Conservation (phyloP, 2,888 invertebrate genomes). For the Thereva nobilitata region DNA sequence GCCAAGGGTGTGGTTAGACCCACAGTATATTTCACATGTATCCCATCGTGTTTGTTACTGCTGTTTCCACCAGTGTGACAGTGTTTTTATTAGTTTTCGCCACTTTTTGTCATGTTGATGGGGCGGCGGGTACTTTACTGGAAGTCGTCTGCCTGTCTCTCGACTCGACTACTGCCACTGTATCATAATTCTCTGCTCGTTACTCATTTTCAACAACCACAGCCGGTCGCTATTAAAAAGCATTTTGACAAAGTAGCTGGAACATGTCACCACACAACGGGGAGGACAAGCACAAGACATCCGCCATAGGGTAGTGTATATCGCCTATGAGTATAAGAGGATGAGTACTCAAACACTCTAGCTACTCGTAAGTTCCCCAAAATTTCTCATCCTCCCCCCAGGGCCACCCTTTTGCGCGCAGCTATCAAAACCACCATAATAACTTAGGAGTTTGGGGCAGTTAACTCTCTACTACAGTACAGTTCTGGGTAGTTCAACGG, state of each 20-base stretch:
- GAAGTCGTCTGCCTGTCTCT: conserved; percentile 5
- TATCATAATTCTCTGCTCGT: conserved; percentile 24
- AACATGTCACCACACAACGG: conserved; percentile 28
- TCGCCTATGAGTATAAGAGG: no score
- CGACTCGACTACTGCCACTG: conserved; percentile 9
- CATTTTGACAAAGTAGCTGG: conserved; percentile 40
- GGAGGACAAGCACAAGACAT: neutral
- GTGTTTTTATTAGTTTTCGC: conserved; percentile 40
- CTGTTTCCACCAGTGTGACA: conserved; percentile 1
- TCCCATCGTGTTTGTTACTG: neutral
- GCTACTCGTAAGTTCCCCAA: no score
- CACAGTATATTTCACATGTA: conserved; percentile 20
- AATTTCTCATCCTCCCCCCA: no score
- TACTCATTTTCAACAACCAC: conserved; percentile 32
- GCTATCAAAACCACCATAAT: no score
- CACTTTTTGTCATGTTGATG: conserved; percentile 37
- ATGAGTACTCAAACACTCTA: no score
- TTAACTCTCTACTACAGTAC: no score
- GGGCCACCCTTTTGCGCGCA: no score
- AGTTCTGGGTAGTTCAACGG: no score
- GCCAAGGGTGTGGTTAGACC: neutral
- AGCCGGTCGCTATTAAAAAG: conserved; percentile 41
- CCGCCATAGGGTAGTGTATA: no score
- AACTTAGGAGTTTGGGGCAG: no score
- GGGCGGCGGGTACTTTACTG: neutral